Percentiles rank a stretch among this genome's conserved stretches.
phyloP scores from a whole-genome alignment of 1,140 invertebrate species.

The Caenorhabditis tropicalis region DNA sequence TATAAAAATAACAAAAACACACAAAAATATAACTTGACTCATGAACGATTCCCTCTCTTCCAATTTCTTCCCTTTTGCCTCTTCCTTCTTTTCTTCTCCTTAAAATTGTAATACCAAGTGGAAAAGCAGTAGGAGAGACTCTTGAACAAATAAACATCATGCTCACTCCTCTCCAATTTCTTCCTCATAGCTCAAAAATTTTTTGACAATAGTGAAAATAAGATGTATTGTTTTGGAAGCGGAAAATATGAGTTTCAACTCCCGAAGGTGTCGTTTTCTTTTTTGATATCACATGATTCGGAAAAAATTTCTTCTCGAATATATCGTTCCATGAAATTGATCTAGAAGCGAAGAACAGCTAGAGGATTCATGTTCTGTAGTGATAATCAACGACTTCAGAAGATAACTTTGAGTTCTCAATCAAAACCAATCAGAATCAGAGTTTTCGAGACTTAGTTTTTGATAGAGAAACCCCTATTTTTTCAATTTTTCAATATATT shows the following conservation, averaged over 20 bases:
- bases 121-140: conserved; percentile 29
- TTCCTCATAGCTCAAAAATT: conserved; percentile 19
- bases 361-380: too few species aligned
- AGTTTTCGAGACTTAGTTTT: too few species aligned
- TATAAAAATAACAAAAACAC: conserved; percentile 21
- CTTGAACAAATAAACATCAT: conserved; percentile 41
- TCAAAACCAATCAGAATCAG: too few species aligned
- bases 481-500: neutral
- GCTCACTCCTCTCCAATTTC: conserved; percentile 41
- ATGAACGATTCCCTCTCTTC: neutral
- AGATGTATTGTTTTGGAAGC: conserved; percentile 14
- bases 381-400: too few species aligned
- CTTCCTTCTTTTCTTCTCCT: neutral
- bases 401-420: too few species aligned
- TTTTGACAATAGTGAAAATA: conserved; percentile 18
- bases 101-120: conserved; percentile 39
- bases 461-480: neutral
- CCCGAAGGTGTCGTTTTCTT: neutral
- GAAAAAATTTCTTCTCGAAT: neutral
- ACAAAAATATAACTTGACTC: neutral
- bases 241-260: neutral
- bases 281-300: neutral
- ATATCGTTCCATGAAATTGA: neutral
- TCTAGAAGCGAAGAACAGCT: too few species aligned
- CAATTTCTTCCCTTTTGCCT: too few species aligned